Evolutionary conservation across 2,888 invertebrate species (phyloP), one percentile per base, ranked within the genome.

Genomic region (Hypselothyrea guttata): DNA sequence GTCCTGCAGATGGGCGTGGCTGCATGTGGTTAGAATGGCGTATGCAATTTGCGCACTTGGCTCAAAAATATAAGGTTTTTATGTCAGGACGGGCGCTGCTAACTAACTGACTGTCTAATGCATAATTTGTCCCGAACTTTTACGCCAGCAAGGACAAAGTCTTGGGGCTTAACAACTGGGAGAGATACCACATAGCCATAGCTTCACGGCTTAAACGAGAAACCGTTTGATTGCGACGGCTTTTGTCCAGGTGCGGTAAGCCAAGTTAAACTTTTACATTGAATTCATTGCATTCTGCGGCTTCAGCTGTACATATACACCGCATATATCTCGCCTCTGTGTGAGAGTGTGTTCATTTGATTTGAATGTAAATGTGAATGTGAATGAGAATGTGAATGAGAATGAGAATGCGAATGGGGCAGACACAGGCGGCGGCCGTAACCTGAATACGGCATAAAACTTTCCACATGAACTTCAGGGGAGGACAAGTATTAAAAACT

Each of bases 111-210:
- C 78, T 77, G 68, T 68, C 75, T 81, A 82, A 86, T 86, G 81
- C 84, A 86, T 81, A 82, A 82, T 86, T 86, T 81, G 86, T 81
- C 82, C 22, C 54, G 63, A 85, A 81, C 81, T 81, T 81, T 83
- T 59, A 54, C 66, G 51, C 35, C 27, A 35, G 53, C 47, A 57
- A 51, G 64, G 59, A 57, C 47, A 57, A 51, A 69, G 59, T 33
- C 53, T 34, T 45, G 16, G 59, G 52, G 64, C 71, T 60, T 64
- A 71, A 58, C 64, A 56, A 22, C 37, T 35, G 33, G 40, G 31
- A 31, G 31, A 40, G 11, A 33, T 9, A 28, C 41, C 28, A 28
- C 28, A 42, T 15, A n/a, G n/a, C 18, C 22, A 16, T 57, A 40
- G 57, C 45, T 51, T n/a, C 18, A 22, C 1, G 16, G 40, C 46